Evolutionary conservation across 1,140 invertebrate genomes (phyloP).

Genomic region (Chionoecetes opilio): DNA sequence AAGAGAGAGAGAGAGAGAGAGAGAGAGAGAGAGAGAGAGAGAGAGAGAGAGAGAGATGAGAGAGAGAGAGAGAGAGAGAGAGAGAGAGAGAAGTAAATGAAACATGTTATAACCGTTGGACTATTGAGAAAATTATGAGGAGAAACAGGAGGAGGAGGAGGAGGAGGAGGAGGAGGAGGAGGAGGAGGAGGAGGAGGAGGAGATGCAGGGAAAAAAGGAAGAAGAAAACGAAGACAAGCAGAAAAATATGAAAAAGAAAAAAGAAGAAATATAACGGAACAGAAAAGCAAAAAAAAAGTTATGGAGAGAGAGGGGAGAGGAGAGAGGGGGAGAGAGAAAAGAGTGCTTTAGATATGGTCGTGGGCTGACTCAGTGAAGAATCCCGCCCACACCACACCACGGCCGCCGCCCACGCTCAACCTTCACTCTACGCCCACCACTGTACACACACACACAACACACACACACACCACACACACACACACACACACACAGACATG

Average conservation of each 20-base stretch:
- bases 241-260: too few species aligned
- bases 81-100: background rate
- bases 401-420: background rate
- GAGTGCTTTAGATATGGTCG: too few species aligned
- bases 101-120: too few species aligned
- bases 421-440: background rate
- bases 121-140: too few species aligned
- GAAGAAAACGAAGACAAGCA: too few species aligned
- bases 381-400: background rate
- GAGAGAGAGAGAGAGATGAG: background rate
- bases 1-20: too few species aligned
- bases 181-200: background rate
- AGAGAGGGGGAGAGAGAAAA: background rate
- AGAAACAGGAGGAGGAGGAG: too few species aligned
- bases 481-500: too few species aligned
- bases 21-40: too few species aligned
- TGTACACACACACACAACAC: background rate
- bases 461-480: background rate
- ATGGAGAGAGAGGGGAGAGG: background rate
- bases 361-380: background rate
- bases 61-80: conserved; percentile 27
- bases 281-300: too few species aligned
- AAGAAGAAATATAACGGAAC: too few species aligned
- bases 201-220: background rate
- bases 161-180: background rate